Base-by-base conservation (phyloP, 2,888 invertebrate species). In the Orthonevra nobilis region DNA sequence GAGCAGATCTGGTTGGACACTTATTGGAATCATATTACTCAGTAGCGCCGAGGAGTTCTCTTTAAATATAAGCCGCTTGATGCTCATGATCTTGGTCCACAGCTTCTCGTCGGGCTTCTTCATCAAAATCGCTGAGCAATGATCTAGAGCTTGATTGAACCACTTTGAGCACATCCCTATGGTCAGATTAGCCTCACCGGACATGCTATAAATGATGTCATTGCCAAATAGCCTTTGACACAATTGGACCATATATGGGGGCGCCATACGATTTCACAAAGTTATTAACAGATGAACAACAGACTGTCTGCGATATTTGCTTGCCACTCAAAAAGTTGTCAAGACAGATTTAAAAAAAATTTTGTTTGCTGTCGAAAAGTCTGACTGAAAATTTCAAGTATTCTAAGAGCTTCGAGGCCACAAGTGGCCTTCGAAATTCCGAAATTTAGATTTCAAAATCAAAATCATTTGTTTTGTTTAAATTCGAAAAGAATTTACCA, bases 51-150 rank as follows among this genome's bases (percentile, higher is more conserved):
- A 82, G 6, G 73, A 46, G 0, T 75, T 63, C 34, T 82, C 82
- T 7, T 82, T 82, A 52, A 84, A 84, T 26, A 84, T 82, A 3
- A 83, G 77, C n/a, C 75, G 81, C 44, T 82, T 84, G 0, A 84
- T 19, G 2, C 69, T 75, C 0, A 58, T 14, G 9, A 77, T 52
- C 42, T 48, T 40, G 1, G 9, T 52, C 84, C 84, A 84, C 6
- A 84, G 34, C n/a, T 69, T 74, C 0, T 70, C 14, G 7, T 66
- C 66, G 2, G 81, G 83, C 7, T 36, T 52, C 7, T 15, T 54
- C 0, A 9, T 38, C 1, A 68, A 28, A 0, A 84, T 17, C 1
- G 42, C 60, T 0, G 81, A 69, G 10, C 84, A 84, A 42, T 84
- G 83, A 3, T 77, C 66, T 20, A 81, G 70, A 3, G 84, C 84